Evolutionary conservation across 2,888 invertebrate species (phyloP), one percentile per base, ranked within the genome.

Genomic region (Stenodera caucasica): DNA sequence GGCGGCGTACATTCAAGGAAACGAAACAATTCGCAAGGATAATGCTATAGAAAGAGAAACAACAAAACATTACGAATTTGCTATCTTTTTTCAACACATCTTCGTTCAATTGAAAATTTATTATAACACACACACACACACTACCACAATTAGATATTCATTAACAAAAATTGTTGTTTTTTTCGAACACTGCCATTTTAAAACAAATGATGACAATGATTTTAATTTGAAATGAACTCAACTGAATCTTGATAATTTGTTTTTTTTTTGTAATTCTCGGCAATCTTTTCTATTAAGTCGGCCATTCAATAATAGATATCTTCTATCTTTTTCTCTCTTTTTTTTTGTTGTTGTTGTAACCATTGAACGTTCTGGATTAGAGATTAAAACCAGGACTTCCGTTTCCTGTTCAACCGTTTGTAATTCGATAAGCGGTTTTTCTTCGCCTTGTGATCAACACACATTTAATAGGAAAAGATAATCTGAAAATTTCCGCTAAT

Each of bases 1-100:
- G 84, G 83, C 84, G 85, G 75, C 77, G 78, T 78, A 78, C 80
- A 80, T 80, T 81, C 80, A 80, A 78, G 76, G 78, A 78, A 78
- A 77, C 77, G 72, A 73, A 70, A 67, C 70, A 72, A 64, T 60
- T 49, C 33, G 14, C n/a, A 15, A 30, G 58, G 54, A 45, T 18
- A 40, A 40, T 69, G 37, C 0, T 37, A 7, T 9, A 40, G 40
- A 40, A 40, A 40, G 40, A 40, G 40, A 40, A 40, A 40, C 40
- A 40, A 40, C 40, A 18, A 33, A 15, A 26, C n/a, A 51, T 14
- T 29, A 33, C 52, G 32, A 6, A 32, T 32, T 14, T 3, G n/a
- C 9, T 29, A 32, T 33, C 29, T 11, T 14, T 14, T 9, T 52
- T 32, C 6, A 21, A 6, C 18, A 52, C 52, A 18, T 33, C 51